Evolutionary conservation across 1,140 invertebrate genomes (phyloP).

Genomic region (Ooceraea biroi): DNA sequence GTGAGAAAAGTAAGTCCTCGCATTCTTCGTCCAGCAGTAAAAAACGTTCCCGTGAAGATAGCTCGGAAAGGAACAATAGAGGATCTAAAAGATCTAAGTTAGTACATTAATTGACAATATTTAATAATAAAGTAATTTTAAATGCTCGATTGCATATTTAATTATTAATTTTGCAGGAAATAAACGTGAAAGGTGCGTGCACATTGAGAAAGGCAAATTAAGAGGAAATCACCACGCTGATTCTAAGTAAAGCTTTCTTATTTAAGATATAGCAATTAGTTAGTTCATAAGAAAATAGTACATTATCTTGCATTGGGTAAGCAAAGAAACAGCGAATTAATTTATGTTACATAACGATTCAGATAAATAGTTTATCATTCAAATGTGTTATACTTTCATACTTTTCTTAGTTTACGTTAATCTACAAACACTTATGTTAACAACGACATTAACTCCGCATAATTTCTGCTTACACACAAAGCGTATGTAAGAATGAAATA

Average conservation of each 20-base stretch:
- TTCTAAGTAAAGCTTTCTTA: constrained; percentile 67
- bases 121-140: constrained; percentile 4
- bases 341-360: neutral
- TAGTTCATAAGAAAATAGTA: constrained; percentile 62
- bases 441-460: neutral
- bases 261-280: constrained; percentile 57
- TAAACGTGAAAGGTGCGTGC: constrained; percentile 46
- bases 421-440: neutral
- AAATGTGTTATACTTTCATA: constrained; percentile 14
- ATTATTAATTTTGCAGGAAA: constrained; percentile 72
- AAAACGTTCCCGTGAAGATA: constrained; percentile 91
- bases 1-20: constrained; percentile 79
- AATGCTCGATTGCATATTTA: neutral
- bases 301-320: constrained; percentile 76
- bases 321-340: neutral
- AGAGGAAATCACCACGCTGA: constrained; percentile 48
- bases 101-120: constrained; percentile 66
- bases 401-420: constrained; percentile 13
- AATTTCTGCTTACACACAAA: constrained; percentile 9
- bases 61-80: constrained; percentile 88
- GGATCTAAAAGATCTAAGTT: constrained; percentile 90
- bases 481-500: constrained; percentile 41
- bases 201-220: constrained; percentile 30
- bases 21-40: constrained; percentile 86
- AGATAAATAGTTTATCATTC: neutral